Evolutionary conservation across 2,888 invertebrate genomes (phyloP), one percentile per base, ranked within the genome.

Genomic region (Synergus umbraculus): DNA sequence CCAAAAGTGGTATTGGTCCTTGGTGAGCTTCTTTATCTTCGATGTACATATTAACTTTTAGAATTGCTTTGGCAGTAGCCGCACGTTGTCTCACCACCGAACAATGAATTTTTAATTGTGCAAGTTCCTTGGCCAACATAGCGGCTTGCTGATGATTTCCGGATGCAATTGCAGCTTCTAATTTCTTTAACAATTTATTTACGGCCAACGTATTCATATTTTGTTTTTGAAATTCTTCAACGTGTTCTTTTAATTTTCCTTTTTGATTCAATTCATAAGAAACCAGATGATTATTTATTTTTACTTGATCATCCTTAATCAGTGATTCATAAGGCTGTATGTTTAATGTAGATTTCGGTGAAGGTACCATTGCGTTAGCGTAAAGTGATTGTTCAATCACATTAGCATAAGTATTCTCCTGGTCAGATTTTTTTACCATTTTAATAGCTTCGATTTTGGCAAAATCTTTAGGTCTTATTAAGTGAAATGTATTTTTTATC

Each of bases 1-100:
- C 94, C 88, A 94, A 93, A 81, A 97, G 91, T 10, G 95, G 94
- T 88, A 97, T 95, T 10, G 97, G 97, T 0, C 97, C 97, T 88
- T 96, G 94, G 85, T 96, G 96, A n/a, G 96, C 95, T 86, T 95
- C 94, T 89, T 95, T 95, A 91, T 97, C 97, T 92, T 97, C 97
- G 60, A 97, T 95, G 92, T 96, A 96, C 92, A 97, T 95, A 86
- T 96, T 95, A 83, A 97, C 95, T 85, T 96, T 97, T 91, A 89
- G 92, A 90, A 87, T 80, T 80, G 90, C 89, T 84, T 88, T 90
- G 64, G 84, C 83, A 79, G 83, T 81, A 43, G 86, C 85, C 18
- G 90, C 87, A 84, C 90, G 87, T 85, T 93, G 92, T 81, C 94
- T 92, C 49, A 94, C 93, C 3, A 95, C 96, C 58, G 96, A 96